Evolutionary conservation across 2,797 vertebrate species (phyloP), one percentile per base, ranked within the genome.

Genomic region (Serranus cabrilla): DNA sequence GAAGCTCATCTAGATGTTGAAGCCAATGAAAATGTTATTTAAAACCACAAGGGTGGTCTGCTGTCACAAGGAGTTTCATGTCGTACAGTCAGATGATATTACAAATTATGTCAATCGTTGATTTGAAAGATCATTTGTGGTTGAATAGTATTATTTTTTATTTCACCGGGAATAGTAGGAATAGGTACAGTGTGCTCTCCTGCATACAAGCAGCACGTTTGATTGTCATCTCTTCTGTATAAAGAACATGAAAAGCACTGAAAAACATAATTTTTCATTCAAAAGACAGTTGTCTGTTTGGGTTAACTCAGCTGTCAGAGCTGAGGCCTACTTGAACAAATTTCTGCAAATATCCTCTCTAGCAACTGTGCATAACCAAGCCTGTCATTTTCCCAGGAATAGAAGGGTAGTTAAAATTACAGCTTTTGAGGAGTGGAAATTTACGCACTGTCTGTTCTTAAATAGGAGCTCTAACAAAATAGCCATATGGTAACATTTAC

Each of bases 361-460:
- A 70, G 80, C 86, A 83, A 89, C 87, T 82, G 87, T 78, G 80
- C 77, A 87, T 78, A 86, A 83, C 77, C 91, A 93, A 92, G 91
- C 93, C 95, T 96, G 93, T 95, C 90, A 96, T 96, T 96, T 95
- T 87, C 92, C 93, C 93, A 90, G 88, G 90, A 95, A 95, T 95
- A 95, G 94, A 94, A 82, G 91, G 83, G 85, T 84, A 91, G 90
- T 91, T 92, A 86, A 93, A 96, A 96, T 95, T 96, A 95, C 90
- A 95, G 94, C 94, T 93, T 95, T 82, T 85, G 84, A 90, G 84
- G 80, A 87, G 85, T 89, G 93, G 90, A 94, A 94, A 94, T 92
- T 87, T 91, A 94, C 82, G 80, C 89, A 88, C 81, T 89, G 91
- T 88, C 90, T 89, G 85, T 88, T 91, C 68, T 84, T 83, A 85